Conservation (phyloP, 2,888 invertebrate genomes). For the Drosophila anceps region DNA sequence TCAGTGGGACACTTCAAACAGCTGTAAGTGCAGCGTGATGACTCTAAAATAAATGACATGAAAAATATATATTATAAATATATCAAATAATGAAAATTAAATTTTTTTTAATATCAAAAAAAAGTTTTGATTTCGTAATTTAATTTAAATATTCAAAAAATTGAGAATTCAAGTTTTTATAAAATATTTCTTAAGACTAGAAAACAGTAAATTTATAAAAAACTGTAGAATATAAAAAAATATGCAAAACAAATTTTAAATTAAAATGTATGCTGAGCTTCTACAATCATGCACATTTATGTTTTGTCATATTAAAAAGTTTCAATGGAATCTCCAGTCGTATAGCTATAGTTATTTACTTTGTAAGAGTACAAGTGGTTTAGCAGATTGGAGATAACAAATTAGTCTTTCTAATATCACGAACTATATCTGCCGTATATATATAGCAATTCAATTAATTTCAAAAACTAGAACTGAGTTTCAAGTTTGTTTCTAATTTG, state of each 20-base stretch:
- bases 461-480: not conserved
- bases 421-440: not conserved
- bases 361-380: not conserved
- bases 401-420: conserved; percentile 6
- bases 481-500: conserved; percentile 4
- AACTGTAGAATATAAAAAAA: not conserved
- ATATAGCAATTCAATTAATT: conserved; percentile 1
- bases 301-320: too few relatives aligned
- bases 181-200: not conserved
- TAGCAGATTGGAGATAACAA: not conserved
- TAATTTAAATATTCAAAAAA: not conserved
- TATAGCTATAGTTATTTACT: not conserved
- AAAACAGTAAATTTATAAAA: not conserved
- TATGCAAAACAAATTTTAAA: not conserved
- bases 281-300: too few relatives aligned
- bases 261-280: too few relatives aligned
- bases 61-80: not conserved
- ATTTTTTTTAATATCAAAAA: too few relatives aligned
- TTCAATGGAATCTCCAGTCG: not conserved
- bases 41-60: not conserved
- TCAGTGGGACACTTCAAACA: not conserved
- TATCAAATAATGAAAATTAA: not conserved
- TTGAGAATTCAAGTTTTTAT: not conserved
- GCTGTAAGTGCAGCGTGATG: not conserved
- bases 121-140: too few relatives aligned